Conservation (phyloP, 2,797 vertebrate genomes). For the Pantherophis vulpinus region DNA sequence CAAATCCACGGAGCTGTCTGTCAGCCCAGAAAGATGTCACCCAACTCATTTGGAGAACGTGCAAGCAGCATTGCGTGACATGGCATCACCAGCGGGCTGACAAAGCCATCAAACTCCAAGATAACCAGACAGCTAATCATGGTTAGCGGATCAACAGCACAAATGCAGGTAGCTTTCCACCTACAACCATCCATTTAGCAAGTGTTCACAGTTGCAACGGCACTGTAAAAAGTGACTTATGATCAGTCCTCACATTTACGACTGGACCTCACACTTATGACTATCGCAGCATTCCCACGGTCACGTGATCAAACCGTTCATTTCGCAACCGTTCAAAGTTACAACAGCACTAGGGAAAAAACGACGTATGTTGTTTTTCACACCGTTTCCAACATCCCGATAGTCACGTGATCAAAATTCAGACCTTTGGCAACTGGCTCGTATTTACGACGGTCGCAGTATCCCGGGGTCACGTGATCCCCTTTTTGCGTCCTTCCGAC, state of each 20-base stretch:
- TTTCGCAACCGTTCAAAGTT: too few species aligned
- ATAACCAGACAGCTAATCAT: not conserved
- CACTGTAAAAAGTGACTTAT: not conserved
- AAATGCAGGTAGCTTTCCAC: too few species aligned
- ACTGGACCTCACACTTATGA: not conserved
- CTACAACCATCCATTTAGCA: not conserved
- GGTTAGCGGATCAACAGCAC: not conserved
- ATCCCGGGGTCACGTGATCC: not conserved
- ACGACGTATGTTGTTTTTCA: too few species aligned
- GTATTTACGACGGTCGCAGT: not conserved
- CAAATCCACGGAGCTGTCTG: not conserved
- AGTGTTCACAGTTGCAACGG: not conserved
- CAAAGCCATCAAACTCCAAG: not conserved
- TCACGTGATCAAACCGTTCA: not conserved
- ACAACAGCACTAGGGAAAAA: too few species aligned
- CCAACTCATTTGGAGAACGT: not conserved
- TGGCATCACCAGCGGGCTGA: not conserved
- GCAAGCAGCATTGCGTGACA: not conserved
- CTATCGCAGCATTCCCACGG: not conserved
- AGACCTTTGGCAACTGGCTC: not conserved
- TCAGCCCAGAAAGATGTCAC: not conserved
- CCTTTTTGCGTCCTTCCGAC: too few species aligned
- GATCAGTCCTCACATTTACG: not conserved
- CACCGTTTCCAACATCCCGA: not conserved
- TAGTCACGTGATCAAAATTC: not conserved